Evolutionary conservation across 2,113 vertebrate genomes (phyloP).

Genomic region (Apistogramma diplotaenia): DNA sequence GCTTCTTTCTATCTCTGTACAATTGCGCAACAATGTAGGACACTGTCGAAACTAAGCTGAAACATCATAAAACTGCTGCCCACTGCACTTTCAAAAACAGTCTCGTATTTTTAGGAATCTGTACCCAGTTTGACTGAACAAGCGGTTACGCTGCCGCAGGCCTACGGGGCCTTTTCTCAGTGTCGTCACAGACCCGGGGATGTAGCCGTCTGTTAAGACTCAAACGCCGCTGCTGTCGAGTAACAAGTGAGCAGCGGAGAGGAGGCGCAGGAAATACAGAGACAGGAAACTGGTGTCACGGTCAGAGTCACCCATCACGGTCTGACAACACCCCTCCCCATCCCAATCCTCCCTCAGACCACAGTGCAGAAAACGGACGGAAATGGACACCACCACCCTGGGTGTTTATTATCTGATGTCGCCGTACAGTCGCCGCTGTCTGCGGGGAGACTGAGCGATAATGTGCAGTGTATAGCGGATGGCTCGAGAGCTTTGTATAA

Average conservation of each 20-base stretch:
- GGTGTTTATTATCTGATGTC: constrained; percentile 54
- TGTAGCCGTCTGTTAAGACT: constrained; percentile 31
- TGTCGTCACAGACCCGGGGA: constrained; percentile 55
- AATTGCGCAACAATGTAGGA: neutral
- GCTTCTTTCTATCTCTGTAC: neutral
- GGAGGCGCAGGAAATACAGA: constrained; percentile 47
- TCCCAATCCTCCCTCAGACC: constrained; percentile 43
- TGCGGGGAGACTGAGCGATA: constrained; percentile 13
- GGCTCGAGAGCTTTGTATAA: constrained; percentile 2
- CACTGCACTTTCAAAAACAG: constrained; percentile 6
- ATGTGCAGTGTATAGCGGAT: neutral
- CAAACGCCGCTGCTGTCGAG: constrained; percentile 60
- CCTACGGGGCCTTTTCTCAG: constrained; percentile 34
- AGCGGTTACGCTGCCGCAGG: neutral
- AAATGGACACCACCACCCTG: constrained; percentile 52
- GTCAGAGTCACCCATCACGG: constrained; percentile 59
- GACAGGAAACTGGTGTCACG: constrained; percentile 70
- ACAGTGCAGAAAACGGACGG: constrained; percentile 40
- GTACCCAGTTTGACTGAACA: neutral
- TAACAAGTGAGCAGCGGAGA: constrained; percentile 17
- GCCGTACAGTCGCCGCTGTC: constrained; percentile 48
- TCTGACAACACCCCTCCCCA: constrained; percentile 40
- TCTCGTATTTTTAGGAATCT: neutral
- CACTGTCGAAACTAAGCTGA: neutral
- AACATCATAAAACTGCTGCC: constrained; percentile 19